These are phyloP conservation scores for Benitochromis conjunctus DNA, from an alignment of 2,113 vertebrate species.

Conservation along the genomic window DNA sequence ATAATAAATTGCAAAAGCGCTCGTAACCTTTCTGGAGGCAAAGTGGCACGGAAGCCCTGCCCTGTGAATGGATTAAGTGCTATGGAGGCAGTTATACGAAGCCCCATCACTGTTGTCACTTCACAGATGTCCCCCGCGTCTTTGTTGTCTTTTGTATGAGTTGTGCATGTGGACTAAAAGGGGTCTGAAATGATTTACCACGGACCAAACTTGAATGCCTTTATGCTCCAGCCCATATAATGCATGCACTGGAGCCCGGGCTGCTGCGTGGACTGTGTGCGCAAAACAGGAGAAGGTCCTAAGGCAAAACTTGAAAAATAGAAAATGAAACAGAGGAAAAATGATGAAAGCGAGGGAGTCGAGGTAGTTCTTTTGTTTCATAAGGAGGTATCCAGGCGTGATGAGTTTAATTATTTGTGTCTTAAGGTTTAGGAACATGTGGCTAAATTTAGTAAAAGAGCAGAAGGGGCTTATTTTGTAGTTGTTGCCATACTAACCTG, in stretches of 20 bases:
- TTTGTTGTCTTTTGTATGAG: constrained; percentile 68
- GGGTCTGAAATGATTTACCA: constrained; percentile 63
- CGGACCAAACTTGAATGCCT: constrained; percentile 67
- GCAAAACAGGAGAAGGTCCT: not conserved
- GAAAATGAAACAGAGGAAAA: not conserved
- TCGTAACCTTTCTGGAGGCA: not conserved
- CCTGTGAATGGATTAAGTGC: constrained; percentile 21
- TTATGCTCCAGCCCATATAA: constrained; percentile 46
- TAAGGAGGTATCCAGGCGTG: not conserved
- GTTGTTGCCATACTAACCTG: not conserved
- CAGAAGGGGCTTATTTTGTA: not conserved
- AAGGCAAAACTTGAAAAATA: constrained; percentile 24
- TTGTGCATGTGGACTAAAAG: constrained; percentile 59
- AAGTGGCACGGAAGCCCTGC: constrained; percentile 20
- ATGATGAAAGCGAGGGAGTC: not conserved
- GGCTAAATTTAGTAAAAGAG: not conserved
- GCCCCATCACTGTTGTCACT: constrained; percentile 64
- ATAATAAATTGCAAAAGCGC: not conserved
- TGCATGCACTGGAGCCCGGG: constrained; percentile 26
- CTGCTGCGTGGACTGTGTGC: constrained; percentile 2
- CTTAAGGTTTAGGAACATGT: not conserved
- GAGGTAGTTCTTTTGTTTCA: not conserved
- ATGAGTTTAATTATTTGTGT: not conserved
- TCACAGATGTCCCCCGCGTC: constrained; percentile 59
- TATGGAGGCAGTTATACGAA: constrained; percentile 45